phyloP scores from a whole-genome alignment of 2,113 vertebrate species.

The Sorex fumeus region DNA sequence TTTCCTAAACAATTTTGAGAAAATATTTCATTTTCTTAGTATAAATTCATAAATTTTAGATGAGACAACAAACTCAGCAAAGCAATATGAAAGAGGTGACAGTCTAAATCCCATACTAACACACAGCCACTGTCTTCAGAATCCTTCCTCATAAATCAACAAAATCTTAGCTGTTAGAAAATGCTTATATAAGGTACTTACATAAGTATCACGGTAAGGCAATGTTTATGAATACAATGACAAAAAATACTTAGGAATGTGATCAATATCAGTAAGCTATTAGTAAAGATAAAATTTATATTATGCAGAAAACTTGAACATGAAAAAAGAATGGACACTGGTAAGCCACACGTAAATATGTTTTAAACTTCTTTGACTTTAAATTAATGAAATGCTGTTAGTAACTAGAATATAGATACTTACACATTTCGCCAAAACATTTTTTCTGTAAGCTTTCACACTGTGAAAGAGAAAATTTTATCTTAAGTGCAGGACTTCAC shows the following conservation, averaged over 20 bases:
- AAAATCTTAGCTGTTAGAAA: slow-evolving; percentile 15
- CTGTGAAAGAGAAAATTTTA: slow-evolving; percentile 89
- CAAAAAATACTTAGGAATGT: slow-evolving; percentile 27
- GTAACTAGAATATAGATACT: slow-evolving; percentile 83
- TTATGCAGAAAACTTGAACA: slow-evolving; percentile 23
- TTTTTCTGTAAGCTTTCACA: slow-evolving; percentile 96
- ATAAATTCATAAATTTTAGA: not conserved
- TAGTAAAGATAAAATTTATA: slow-evolving; percentile 41
- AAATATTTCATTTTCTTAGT: too few species aligned
- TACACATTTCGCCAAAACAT: slow-evolving; percentile 99
- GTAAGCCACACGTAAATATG: slow-evolving; percentile 49
- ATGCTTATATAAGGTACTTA: slow-evolving; percentile 4
- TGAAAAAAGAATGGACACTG: slow-evolving; percentile 6
- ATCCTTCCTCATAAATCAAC: slow-evolving; percentile 13
- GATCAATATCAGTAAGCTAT: slow-evolving; percentile 15
- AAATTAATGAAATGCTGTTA: slow-evolving; percentile 19
- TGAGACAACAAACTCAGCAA: not conserved
- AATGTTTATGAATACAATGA: slow-evolving; percentile 31
- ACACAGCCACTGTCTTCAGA: slow-evolving; percentile 25
- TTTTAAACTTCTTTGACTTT: slow-evolving; percentile 10
- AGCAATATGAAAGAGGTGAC: not conserved
- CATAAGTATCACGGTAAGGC: not conserved
- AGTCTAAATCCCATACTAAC: not conserved
- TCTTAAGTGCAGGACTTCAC: slow-evolving; percentile 25
- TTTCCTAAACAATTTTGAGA: slow-evolving; percentile 2